Evolutionary conservation across 2,113 vertebrate species (phyloP).

Genomic region (Percopsis transmontana): DNA sequence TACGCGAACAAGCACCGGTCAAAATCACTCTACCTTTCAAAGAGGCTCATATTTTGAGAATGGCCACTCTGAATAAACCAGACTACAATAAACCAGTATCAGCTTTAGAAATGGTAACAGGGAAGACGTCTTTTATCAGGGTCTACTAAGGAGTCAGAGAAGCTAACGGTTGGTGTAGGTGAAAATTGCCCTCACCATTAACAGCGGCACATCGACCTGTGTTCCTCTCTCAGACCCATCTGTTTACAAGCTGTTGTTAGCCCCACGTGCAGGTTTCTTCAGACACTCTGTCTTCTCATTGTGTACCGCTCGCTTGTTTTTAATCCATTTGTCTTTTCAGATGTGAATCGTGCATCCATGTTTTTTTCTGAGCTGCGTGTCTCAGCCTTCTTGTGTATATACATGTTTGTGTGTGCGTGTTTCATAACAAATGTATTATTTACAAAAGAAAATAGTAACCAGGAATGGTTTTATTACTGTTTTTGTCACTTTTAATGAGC

Average conservation of each 20-base stretch:
- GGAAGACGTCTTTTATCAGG: constrained; percentile 28
- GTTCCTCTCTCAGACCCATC: not conserved
- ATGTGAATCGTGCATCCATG: constrained; percentile 38
- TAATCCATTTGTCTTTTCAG: not conserved
- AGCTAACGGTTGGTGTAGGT: not conserved
- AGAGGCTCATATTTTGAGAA: constrained; percentile 36
- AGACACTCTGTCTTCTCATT: constrained; percentile 63
- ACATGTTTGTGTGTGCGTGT: constrained; percentile 22
- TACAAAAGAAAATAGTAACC: constrained; percentile 35
- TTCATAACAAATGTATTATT: not conserved
- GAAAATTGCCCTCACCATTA: not conserved
- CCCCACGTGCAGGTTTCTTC: constrained; percentile 40
- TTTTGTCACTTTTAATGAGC: constrained; percentile 18
- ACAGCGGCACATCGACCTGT: not conserved
- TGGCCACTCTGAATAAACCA: too few relatives aligned
- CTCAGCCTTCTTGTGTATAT: constrained; percentile 29
- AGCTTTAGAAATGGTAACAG: too few relatives aligned
- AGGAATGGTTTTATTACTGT: constrained; percentile 25
- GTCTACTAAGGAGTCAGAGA: constrained; percentile 26
- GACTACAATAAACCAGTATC: too few relatives aligned
- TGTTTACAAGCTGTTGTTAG: constrained; percentile 4
- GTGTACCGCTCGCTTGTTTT: constrained; percentile 19
- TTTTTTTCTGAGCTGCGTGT: not conserved
- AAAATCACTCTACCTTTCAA: constrained; percentile 5
- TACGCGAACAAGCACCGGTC: constrained; percentile 60